Evolutionary conservation across 2,888 invertebrate genomes (phyloP).

Genomic region (Syritta pipiens): DNA sequence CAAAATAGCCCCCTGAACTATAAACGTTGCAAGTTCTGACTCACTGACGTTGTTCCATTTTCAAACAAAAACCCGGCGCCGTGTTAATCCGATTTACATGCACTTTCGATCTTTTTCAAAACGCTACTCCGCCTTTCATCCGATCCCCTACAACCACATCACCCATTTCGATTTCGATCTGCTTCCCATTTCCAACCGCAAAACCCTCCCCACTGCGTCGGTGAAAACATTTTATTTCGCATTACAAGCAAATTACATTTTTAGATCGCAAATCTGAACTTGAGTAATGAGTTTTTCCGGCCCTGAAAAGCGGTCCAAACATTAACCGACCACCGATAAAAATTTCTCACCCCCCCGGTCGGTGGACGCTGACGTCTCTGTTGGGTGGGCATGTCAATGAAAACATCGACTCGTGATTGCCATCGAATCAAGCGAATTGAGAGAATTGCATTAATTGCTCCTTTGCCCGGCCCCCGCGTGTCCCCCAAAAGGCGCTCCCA

Average conservation of each 20-base stretch:
- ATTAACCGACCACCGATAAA: constrained; percentile 33
- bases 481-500: neutral
- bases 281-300: constrained; percentile 55
- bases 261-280: constrained; percentile 46
- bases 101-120: no score
- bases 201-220: neutral
- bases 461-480: neutral
- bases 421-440: no score
- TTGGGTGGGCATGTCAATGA: neutral
- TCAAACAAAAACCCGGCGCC: no score
- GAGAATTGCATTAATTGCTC: constrained; percentile 59
- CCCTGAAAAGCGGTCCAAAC: constrained; percentile 53
- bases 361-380: constrained; percentile 18
- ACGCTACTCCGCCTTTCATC: no score
- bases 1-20: no score
- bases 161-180: no score
- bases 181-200: neutral
- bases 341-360: neutral
- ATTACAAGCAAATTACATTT: constrained; percentile 36
- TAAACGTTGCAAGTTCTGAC: no score
- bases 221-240: constrained; percentile 34
- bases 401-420: constrained; percentile 55
- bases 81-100: no score
- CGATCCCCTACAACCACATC: no score
- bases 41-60: no score